Evolutionary conservation across 2,888 invertebrate species (phyloP), one percentile per base, ranked within the genome.

Genomic region (Hanleya hanleyi): DNA sequence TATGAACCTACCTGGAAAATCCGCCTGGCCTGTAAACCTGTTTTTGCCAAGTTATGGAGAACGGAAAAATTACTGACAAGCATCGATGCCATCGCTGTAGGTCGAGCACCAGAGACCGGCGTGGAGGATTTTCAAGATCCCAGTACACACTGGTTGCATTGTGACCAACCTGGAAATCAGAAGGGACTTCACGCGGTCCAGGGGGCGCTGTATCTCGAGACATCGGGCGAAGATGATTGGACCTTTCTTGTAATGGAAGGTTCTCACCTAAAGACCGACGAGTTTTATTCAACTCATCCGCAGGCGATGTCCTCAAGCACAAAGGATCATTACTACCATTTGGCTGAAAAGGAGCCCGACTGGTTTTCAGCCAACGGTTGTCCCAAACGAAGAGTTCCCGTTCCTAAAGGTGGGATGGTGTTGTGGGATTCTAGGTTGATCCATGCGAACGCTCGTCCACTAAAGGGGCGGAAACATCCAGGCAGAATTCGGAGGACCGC

Each of bases 381-480:
- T 70, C 33, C 18, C 32, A 66, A 79, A 1, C 80, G 77, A 66
- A 76, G 84, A 26, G 78, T 88, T 15, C 76, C 86, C 0, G 84
- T 84, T 15, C 85, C 86, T 1, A 84, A 84, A 74, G 88, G 88
- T 0, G 86, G 86, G 4, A 81, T 88, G 77, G 80, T 87, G 12
- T 72, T 88, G 12, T 88, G 88, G 88, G 87, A 88, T 61, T 87
- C 88, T 0, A 74, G 88, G 51, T 77, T 83, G 7, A 78, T 87
- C 5, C 88, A 88, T 68, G 87, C 86, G 5, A 87, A 87, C 62
- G 83, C 83, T 12, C 75, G 80, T 9, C 87, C 87, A 7, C 32
- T 75, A 5, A 57, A 75, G 61, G 83, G 81, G 2, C 80, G 88
- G 4, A 68, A 65, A 32, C 41, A 76, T 26, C 47, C 69, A 5